These are phyloP conservation scores for Amblyraja radiata DNA, from an alignment of 2,797 vertebrate genomes.

Conservation along the genomic window DNA sequence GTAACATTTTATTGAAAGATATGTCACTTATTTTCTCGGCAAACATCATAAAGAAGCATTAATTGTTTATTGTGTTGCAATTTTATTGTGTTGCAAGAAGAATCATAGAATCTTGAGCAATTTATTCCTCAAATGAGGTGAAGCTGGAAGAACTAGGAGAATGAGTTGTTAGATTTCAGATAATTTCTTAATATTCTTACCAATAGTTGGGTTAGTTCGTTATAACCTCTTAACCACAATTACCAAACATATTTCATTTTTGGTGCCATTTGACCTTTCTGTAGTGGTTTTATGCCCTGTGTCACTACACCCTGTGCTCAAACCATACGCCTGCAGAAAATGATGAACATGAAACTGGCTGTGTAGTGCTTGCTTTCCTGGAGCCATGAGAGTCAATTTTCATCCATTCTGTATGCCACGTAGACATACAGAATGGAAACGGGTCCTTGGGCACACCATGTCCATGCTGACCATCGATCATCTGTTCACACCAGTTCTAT, in stretches of 20 bases:
- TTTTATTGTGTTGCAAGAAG: too few species aligned
- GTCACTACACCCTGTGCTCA: not conserved
- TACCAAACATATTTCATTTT: not conserved
- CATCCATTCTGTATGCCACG: too few species aligned
- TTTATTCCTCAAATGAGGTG: not conserved
- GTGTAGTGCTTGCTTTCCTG: too few species aligned
- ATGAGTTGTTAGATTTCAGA: not conserved
- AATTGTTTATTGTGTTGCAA: not conserved
- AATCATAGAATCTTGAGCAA: not conserved
- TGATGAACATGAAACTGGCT: too few species aligned
- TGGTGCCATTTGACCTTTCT: not conserved
- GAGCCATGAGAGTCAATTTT: too few species aligned
- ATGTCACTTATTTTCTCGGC: not conserved
- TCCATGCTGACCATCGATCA: too few species aligned
- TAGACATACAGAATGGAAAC: too few species aligned
- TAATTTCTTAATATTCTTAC: not conserved
- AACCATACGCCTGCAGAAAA: too few species aligned
- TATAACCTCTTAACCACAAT: slow-evolving; percentile 11
- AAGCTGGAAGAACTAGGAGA: not conserved
- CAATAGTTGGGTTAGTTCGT: not conserved
- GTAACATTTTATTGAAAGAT: not conserved
- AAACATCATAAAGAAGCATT: not conserved
- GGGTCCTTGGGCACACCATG: too few species aligned
- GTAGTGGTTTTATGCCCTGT: not conserved
- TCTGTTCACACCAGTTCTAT: too few species aligned